Evolutionary conservation across 2,888 invertebrate species (phyloP).

Genomic region (Chouioia cunea): DNA sequence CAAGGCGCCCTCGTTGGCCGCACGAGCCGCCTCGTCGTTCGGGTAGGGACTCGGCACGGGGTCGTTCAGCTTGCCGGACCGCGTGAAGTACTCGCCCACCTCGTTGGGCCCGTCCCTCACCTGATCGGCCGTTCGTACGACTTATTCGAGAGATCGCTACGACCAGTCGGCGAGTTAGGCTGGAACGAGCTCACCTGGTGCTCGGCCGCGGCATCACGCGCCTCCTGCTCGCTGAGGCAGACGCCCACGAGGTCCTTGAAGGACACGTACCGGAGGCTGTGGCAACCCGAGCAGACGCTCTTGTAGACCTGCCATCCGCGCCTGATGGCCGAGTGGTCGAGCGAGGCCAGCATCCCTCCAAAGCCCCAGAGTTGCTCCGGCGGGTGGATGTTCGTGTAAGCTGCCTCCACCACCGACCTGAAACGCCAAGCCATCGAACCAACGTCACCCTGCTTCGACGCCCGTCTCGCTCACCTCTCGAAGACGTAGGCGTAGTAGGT

Average conservation of each 20-base stretch:
- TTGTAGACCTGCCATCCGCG: slow-evolving; percentile 96
- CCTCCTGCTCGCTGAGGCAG: slow-evolving; percentile 91
- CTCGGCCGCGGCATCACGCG: slow-evolving; percentile 93
- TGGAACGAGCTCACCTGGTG: slow-evolving; percentile 73
- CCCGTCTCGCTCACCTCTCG: slow-evolving; percentile 12
- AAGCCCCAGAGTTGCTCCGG: slow-evolving; percentile 88
- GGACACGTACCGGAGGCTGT: slow-evolving; percentile 90
- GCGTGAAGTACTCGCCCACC: slow-evolving; percentile 85
- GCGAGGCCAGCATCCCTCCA: slow-evolving; percentile 77
- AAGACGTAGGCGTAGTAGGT: slow-evolving; percentile 7
- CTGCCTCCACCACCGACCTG: slow-evolving; percentile 76
- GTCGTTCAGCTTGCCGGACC: slow-evolving; percentile 94
- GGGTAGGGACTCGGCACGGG: slow-evolving; percentile 89
- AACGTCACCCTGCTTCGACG: no score
- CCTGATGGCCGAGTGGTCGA: slow-evolving; percentile 88
- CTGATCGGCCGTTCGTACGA: slow-evolving; percentile 66
- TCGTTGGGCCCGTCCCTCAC: slow-evolving; percentile 89
- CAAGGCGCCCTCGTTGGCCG: slow-evolving; percentile 94
- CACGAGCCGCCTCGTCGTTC: slow-evolving; percentile 95
- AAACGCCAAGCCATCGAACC: neutral
- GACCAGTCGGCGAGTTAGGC: no score
- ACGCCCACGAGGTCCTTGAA: slow-evolving; percentile 92
- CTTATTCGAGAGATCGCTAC: no score
- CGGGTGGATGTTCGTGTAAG: slow-evolving; percentile 82
- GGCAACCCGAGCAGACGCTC: slow-evolving; percentile 97